phyloP scores from a whole-genome alignment of 2,888 invertebrate species.

The Eumerus sabulonum region DNA sequence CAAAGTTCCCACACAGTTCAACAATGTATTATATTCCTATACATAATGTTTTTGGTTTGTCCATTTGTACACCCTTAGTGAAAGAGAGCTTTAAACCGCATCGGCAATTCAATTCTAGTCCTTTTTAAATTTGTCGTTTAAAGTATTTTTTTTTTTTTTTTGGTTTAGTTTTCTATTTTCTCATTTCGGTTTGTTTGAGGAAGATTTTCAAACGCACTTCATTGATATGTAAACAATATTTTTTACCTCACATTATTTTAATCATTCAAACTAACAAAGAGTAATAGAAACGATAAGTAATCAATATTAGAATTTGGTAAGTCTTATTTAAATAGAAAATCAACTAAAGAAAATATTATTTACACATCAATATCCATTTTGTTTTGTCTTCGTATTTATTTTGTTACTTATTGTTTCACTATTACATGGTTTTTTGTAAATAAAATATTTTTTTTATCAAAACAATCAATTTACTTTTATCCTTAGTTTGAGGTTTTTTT shows the following conservation, averaged over 20 bases:
- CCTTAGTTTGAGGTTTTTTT: conserved; percentile 22
- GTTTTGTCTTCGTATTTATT: conserved; percentile 46
- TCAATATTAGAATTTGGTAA: conserved; percentile 49
- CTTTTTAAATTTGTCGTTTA: conserved; percentile 9
- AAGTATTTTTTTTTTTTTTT: conserved; percentile 15
- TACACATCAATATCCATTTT: conserved; percentile 55
- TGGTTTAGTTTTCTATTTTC: conserved; percentile 22
- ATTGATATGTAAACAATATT: conserved; percentile 55
- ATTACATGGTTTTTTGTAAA: conserved; percentile 43
- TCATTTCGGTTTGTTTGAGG: no score
- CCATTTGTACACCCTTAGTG: conserved; percentile 61
- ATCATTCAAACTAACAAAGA: conserved; percentile 40
- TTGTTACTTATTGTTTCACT: conserved; percentile 23
- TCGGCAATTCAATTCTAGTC: conserved; percentile 56
- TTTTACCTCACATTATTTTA: no score
- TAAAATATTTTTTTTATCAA: conserved; percentile 46
- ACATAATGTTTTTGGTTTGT: conserved; percentile 32
- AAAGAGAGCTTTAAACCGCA: conserved; percentile 67
- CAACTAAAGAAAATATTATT: conserved; percentile 3
- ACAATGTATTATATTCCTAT: no score
- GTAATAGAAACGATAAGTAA: conserved; percentile 24
- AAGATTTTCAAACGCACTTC: conserved; percentile 59
- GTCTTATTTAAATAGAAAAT: conserved; percentile 44
- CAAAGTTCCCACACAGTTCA: conserved; percentile 48
- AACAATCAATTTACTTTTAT: conserved; percentile 17